Evolutionary conservation across 37 sponge, comb jelly and placozoan genomes (phyloP), one percentile per base, ranked within the genome.

Genomic region (Axinella damicornis): DNA sequence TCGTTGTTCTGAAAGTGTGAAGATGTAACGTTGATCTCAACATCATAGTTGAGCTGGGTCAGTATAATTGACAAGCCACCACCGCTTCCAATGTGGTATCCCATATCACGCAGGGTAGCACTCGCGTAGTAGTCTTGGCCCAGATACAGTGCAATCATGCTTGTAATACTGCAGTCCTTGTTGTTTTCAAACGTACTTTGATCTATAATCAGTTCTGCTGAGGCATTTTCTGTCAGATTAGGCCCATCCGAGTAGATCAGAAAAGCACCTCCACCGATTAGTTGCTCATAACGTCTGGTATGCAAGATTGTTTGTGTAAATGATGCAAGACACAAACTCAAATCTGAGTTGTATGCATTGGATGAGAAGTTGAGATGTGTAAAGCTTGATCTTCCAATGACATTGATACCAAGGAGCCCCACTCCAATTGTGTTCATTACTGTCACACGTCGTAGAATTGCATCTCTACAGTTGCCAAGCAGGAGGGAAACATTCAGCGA

Each of bases 351-450:
- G n/a, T n/a, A n/a, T n/a, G n/a, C n/a, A n/a, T 71, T 71, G 16
- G 17, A 9, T 18, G 21, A 15, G 37, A 71, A 32, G 15, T 71
- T 32, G 14, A 71, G 21, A 32, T 30, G 35, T 6, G 12, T 34
- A 22, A 71, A 71, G 39, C 13, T 36, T 28, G 72, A 71, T 30
- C 9, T 28, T 6, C 72, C 72, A 14, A 11, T n/a, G 39, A 71
- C 39, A n/a, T 71, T 71, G 40, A 71, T 28, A 12, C 72, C 72
- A 12, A 71, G 28, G 9, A 71, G 9, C 14, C 72, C 72, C 16
- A 71, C 12, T 30, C 72, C 72, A 14, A n/a, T 22, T 34, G 72
- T 71, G 33, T 71, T 30, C 28, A 13, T 11, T 18, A 71, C 12
- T 12, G 39, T 12, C 16, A 32, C 39, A 18, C 21, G 19, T 36